Evolutionary conservation across 23 tunicate genomes (phyloP).

Genomic region (Halocynthia aurantium): DNA sequence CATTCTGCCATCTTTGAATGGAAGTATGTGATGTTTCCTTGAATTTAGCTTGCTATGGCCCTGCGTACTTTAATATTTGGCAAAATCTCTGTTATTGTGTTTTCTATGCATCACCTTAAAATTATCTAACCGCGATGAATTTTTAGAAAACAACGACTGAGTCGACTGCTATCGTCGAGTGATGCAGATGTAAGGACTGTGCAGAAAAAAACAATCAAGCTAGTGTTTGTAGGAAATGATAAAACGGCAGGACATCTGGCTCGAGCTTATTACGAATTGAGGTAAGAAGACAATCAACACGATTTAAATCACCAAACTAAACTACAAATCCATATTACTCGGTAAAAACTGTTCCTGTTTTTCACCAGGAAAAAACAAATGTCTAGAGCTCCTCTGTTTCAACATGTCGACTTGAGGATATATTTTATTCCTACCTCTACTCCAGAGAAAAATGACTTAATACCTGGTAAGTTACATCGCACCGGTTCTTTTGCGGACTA

Average conservation of each 20-base stretch:
- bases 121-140: too few species aligned
- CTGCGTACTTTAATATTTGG: too few species aligned
- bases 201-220: slow-evolving; percentile 53
- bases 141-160: too few species aligned
- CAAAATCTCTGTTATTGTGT: too few species aligned
- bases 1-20: too few species aligned
- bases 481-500: too few species aligned
- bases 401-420: slow-evolving; percentile 68
- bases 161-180: slow-evolving; percentile 5
- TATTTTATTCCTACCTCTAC: slow-evolving; percentile 48
- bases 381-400: slow-evolving; percentile 71
- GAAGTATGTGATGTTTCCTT: too few species aligned
- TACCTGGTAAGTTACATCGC: too few species aligned
- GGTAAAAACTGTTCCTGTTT: background rate
- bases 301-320: too few species aligned
- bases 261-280: slow-evolving; percentile 76
- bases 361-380: slow-evolving; percentile 40
- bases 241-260: slow-evolving; percentile 72
- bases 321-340: background rate
- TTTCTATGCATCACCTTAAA: too few species aligned
- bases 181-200: slow-evolving; percentile 23
- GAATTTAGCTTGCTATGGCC: too few species aligned
- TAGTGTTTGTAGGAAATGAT: slow-evolving; percentile 81
- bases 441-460: too few species aligned
- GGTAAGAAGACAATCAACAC: slow-evolving; percentile 19